Conservation (phyloP, 2,797 vertebrate genomes). For the Acanthurus leucopareius region DNA sequence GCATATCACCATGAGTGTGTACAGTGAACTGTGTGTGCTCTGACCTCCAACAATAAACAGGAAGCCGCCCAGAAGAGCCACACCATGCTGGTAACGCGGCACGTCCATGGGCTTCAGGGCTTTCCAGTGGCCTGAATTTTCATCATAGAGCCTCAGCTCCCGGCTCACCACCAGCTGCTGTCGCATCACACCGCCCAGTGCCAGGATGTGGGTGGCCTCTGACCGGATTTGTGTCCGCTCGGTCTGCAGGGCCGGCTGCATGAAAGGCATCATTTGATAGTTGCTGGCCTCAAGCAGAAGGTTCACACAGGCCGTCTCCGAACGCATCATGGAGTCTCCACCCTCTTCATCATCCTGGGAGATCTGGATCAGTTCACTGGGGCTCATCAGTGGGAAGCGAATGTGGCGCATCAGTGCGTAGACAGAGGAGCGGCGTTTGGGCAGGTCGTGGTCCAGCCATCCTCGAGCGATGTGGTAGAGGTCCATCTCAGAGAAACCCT, state of each 20-base stretch:
- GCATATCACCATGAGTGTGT: background rate
- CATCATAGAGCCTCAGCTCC: constrained; percentile 86
- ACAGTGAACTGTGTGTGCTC: constrained; percentile 45
- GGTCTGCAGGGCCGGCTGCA: constrained; percentile 86
- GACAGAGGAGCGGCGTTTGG: constrained; percentile 63
- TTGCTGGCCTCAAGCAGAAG: constrained; percentile 89
- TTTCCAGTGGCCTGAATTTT: constrained; percentile 79
- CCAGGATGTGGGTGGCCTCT: constrained; percentile 83
- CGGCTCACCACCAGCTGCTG: constrained; percentile 89
- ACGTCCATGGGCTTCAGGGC: constrained; percentile 87
- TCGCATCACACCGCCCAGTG: constrained; percentile 87
- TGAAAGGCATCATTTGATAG: constrained; percentile 90
- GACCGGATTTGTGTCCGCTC: constrained; percentile 88
- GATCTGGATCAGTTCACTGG: constrained; percentile 86
- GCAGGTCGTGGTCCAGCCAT: constrained; percentile 81
- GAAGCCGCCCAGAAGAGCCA: constrained; percentile 87
- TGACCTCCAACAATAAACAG: constrained; percentile 89
- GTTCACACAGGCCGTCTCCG: constrained; percentile 84
- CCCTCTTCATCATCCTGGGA: constrained; percentile 84
- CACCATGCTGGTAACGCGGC: constrained; percentile 88
- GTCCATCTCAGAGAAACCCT: constrained; percentile 85
- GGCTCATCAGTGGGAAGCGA: constrained; percentile 88
- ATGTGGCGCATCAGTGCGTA: constrained; percentile 84
- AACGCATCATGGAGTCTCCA: constrained; percentile 79
- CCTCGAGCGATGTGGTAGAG: constrained; percentile 83